Conservation (phyloP, 2,888 invertebrate species). For the Bimastos eiseni region DNA sequence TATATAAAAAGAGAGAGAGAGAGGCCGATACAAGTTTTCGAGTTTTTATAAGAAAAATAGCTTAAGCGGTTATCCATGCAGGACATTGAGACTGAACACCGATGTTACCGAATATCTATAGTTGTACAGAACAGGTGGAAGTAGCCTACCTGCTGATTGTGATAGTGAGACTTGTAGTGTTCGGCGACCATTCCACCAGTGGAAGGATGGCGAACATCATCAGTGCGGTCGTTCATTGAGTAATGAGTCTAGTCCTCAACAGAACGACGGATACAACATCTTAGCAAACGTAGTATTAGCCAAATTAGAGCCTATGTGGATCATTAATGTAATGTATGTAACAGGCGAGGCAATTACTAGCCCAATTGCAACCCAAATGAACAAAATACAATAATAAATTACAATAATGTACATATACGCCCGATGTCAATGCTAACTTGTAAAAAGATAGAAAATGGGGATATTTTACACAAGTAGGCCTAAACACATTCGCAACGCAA, state of each 20-base stretch:
- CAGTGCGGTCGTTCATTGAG: not conserved
- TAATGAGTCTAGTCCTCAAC: not conserved
- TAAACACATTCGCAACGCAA: not conserved
- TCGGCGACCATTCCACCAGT: not conserved
- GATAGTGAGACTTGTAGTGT: not conserved
- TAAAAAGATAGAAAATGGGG: not conserved
- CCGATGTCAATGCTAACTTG: not conserved
- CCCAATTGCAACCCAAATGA: no score
- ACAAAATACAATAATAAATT: no score
- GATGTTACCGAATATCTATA: not conserved
- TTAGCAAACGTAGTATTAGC: not conserved
- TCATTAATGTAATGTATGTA: no score
- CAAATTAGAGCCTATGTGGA: not conserved
- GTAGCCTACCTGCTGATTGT: not conserved
- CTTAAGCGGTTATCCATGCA: no score
- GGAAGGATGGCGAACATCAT: not conserved
- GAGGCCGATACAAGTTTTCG: no score
- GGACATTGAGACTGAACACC: not conserved
- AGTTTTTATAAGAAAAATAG: no score
- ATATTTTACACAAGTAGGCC: not conserved
- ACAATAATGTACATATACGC: no score
- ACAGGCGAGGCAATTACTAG: no score
- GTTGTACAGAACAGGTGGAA: not conserved
- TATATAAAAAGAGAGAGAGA: no score
- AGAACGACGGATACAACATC: not conserved